Evolutionary conservation across 92 coral and sea anemone species (phyloP).

Genomic region (Desmophyllum pertusum): DNA sequence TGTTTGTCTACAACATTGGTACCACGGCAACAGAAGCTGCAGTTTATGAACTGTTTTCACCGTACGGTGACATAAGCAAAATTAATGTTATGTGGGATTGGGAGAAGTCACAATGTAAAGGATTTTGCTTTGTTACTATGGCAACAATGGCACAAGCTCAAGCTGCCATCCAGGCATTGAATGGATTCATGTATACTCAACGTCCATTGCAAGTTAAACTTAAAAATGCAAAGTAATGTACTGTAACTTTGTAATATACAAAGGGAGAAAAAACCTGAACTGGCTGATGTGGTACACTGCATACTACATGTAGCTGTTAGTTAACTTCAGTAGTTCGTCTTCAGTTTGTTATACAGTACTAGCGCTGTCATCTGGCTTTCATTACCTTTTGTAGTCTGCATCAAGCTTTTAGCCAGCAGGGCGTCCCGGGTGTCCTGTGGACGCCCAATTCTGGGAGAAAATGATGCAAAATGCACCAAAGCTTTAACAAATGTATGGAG

Average conservation of each 20-base stretch:
- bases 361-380: neutral
- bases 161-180: slow-evolving; percentile 65
- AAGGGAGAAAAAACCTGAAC: too few relatives aligned
- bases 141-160: slow-evolving; percentile 73
- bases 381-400: too few relatives aligned
- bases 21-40: slow-evolving; percentile 65
- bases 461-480: too few relatives aligned
- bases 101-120: slow-evolving; percentile 74
- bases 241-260: neutral
- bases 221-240: slow-evolving; percentile 59
- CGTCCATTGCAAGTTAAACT: slow-evolving; percentile 79
- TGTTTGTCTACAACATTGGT: slow-evolving; percentile 84
- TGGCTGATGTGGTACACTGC: neutral
- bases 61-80: slow-evolving; percentile 69
- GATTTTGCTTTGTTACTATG: slow-evolving; percentile 87
- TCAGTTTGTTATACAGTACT: too few relatives aligned
- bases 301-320: too few relatives aligned
- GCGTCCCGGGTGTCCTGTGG: too few relatives aligned
- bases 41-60: slow-evolving; percentile 69
- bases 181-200: slow-evolving; percentile 64
- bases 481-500: too few relatives aligned
- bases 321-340: too few relatives aligned
- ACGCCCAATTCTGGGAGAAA: too few relatives aligned
- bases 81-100: slow-evolving; percentile 89
- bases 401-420: too few relatives aligned